Evolutionary conservation across 2,113 vertebrate species (phyloP), one percentile per base, ranked within the genome.

Genomic region (Sylvilagus bachmani): DNA sequence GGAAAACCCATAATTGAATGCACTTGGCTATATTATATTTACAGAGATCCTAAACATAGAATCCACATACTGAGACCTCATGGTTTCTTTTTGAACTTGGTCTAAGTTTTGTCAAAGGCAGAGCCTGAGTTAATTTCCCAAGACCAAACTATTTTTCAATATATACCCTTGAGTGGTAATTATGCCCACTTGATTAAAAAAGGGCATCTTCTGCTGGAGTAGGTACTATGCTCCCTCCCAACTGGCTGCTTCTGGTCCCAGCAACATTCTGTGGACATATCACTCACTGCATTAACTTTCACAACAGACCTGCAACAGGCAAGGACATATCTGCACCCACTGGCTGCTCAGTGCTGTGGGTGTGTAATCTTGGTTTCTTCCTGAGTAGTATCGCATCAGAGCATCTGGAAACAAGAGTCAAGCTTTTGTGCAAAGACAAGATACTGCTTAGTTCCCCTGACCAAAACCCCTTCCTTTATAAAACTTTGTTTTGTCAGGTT

Each of bases 281-380:
- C 21, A 0, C 0, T 27, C 19, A 31, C 12, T 0, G 0, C 5
- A 22, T 24, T 6, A 84, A 10, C 22, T 9, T 19, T 21, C 19
- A 3, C 14, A 0, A 5, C 7, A 8, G 66, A 4, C 33, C 44
- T 44, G 3, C 27, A 7, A 49, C 8, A 53, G 14, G 36, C 13
- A 36, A 44, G 10, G 24, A 27, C 31, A 19, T 51, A 29, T 36
- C 36, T 27, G 1, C 7, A 4, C 2, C 31, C 71, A n/a, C 16
- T n/a, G 61, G 81, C 49, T 77, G 3, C 36, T 38, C 58, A 9
- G 19, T 25, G 67, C 69, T 6, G 0, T 38, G 19, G 66, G 36
- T 27, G 14, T n/a, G 9, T 61, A 6, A 0, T 6, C 22, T 24
- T 61, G 38, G 38, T 33, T 51, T 38, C 21, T n/a, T 49, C 61